Evolutionary conservation across 2,113 vertebrate genomes (phyloP), one percentile per base, ranked within the genome.

Genomic region (Cephalopholis sonnerati): DNA sequence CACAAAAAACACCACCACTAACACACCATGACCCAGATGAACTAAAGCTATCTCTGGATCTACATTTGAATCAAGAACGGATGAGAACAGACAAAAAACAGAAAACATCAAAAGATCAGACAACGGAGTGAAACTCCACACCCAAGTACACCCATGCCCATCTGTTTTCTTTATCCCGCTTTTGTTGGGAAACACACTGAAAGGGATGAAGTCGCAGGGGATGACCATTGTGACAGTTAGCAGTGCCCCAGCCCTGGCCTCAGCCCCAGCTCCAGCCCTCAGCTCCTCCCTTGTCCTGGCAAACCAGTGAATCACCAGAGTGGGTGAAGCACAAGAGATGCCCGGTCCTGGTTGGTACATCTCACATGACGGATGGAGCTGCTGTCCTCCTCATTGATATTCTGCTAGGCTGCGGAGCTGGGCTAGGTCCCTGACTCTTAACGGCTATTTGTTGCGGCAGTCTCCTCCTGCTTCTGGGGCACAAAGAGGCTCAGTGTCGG

Each of bases 401-500:
- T 96, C 94, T 80, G 81, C 70, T 15, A 66, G 77, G 74, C 81
- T 82, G 77, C 17, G 54, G 55, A 10, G 79, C 58, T 50, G 74
- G 89, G 73, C 76, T 80, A 46, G 76, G 85, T 73, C 81, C 69
- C 83, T 84, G 90, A 94, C 92, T 94, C 90, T 91, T 93, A 95
- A 92, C 83, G 85, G 92, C 85, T 90, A 93, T 94, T 95, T 94
- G 93, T 94, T 90, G 91, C 89, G 17, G 80, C 66, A 82, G 89
- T 92, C 90, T 94, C 90, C 87, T 91, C 90, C 85, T 82, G 92
- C 89, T 87, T 79, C 81, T 75, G 71, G 81, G 84, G 85, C 90
- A 95, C 94, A 95, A 94, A 95, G 94, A 92, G 82, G 79, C 85
- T 89, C 92, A 94, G 92, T 95, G 94, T 95, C 69, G 80, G 83